These are phyloP conservation scores for Cybosia mesomella DNA, from an alignment of 2,888 invertebrate species.

Conservation along the genomic window DNA sequence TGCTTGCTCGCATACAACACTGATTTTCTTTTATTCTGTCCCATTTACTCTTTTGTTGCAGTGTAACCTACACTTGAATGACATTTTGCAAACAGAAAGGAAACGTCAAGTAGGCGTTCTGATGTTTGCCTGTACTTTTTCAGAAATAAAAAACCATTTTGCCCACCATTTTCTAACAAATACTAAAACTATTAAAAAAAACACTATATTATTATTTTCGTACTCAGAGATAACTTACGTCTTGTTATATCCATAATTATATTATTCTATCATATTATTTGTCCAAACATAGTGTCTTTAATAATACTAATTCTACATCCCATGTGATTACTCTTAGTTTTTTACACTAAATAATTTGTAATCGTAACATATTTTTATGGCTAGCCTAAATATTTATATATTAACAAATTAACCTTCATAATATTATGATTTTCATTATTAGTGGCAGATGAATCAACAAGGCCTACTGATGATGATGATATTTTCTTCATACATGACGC, in stretches of 20 bases:
- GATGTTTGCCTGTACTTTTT: constrained; percentile 29
- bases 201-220: background rate
- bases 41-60: constrained; percentile 65
- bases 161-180: background rate
- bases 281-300: too few species aligned
- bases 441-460: too few species aligned
- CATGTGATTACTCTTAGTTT: too few species aligned
- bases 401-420: too few species aligned
- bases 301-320: too few species aligned
- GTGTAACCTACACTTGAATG: constrained; percentile 65
- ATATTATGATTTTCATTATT: too few species aligned
- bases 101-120: constrained; percentile 71
- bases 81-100: constrained; percentile 65
- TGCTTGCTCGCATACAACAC: constrained; percentile 74
- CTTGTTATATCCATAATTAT: background rate
- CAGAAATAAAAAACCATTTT: background rate
- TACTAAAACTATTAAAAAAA: background rate
- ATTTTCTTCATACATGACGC: too few species aligned
- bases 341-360: too few species aligned
- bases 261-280: too few species aligned
- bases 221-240: background rate
- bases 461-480: too few species aligned
- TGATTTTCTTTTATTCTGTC: constrained; percentile 67
- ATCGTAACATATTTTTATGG: too few species aligned
- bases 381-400: too few species aligned